phyloP scores from a whole-genome alignment of 2,113 vertebrate genomes.

The Chlorodrepanis virens region DNA sequence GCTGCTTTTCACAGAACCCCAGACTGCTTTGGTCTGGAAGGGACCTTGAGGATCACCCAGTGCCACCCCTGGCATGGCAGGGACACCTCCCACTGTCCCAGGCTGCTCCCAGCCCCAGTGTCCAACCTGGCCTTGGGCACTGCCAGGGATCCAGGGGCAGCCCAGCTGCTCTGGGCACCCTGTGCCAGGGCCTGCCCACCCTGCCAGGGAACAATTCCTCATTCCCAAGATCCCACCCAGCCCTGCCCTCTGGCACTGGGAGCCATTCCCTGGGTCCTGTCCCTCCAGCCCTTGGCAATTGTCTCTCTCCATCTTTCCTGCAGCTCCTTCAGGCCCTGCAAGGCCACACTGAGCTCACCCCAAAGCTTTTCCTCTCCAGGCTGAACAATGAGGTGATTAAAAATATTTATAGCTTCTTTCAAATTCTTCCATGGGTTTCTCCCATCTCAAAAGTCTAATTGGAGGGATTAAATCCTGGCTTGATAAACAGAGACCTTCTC shows the following conservation, averaged over 20 bases:
- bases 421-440: not conserved
- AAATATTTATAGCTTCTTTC: not conserved
- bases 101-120: not conserved
- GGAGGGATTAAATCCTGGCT: not conserved
- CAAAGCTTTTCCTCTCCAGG: not conserved
- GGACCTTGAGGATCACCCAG: accelerated
- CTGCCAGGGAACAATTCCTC: not conserved
- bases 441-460: not conserved
- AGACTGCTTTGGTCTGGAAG: not conserved
- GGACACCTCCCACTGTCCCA: not conserved
- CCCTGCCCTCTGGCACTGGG: not conserved
- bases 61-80: not conserved
- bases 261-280: not conserved
- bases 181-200: not conserved
- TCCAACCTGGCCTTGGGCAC: not conserved
- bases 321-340: not conserved
- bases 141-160: not conserved
- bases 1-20: not conserved
- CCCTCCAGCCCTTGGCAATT: not conserved
- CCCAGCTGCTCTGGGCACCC: not conserved
- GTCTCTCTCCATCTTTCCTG: not conserved
- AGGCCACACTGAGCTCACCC: accelerated
- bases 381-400: not conserved
- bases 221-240: accelerated
- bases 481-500: not conserved